Evolutionary conservation across 1,140 invertebrate species (phyloP).

Genomic region (Matsumurasca onukii): DNA sequence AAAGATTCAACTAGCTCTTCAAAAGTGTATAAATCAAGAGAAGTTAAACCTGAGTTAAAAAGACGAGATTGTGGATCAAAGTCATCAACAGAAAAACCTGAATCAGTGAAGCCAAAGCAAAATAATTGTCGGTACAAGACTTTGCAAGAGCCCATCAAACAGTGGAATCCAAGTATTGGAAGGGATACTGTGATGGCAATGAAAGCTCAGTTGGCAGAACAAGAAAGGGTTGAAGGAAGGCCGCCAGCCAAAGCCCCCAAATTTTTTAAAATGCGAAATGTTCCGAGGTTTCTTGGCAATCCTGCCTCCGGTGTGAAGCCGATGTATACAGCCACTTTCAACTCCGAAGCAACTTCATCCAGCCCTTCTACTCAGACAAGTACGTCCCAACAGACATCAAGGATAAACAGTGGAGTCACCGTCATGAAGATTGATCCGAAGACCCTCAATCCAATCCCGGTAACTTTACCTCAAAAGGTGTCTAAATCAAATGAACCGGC

Average conservation of each 20-base stretch:
- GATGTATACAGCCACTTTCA: slow-evolving; percentile 53
- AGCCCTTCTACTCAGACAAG: background rate
- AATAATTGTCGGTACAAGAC: slow-evolving; percentile 55
- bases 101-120: slow-evolving; percentile 31
- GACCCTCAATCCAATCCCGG: slow-evolving; percentile 55
- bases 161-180: slow-evolving; percentile 59
- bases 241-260: slow-evolving; percentile 53
- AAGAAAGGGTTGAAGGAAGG: slow-evolving; percentile 43
- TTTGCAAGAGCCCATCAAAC: slow-evolving; percentile 55
- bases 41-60: background rate
- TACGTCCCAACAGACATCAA: background rate
- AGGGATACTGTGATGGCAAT: slow-evolving; percentile 52
- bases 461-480: slow-evolving; percentile 14
- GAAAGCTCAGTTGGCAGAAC: slow-evolving; percentile 41
- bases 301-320: slow-evolving; percentile 61
- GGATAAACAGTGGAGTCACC: slow-evolving; percentile 45
- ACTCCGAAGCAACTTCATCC: slow-evolving; percentile 15
- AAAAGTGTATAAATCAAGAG: background rate
- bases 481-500: background rate
- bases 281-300: slow-evolving; percentile 59
- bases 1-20: background rate
- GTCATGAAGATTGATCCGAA: slow-evolving; percentile 64
- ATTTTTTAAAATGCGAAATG: slow-evolving; percentile 60
- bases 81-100: slow-evolving; percentile 23
- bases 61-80: background rate